Evolutionary conservation across 2,797 vertebrate genomes (phyloP).

Genomic region (Emydoidea blandingii): DNA sequence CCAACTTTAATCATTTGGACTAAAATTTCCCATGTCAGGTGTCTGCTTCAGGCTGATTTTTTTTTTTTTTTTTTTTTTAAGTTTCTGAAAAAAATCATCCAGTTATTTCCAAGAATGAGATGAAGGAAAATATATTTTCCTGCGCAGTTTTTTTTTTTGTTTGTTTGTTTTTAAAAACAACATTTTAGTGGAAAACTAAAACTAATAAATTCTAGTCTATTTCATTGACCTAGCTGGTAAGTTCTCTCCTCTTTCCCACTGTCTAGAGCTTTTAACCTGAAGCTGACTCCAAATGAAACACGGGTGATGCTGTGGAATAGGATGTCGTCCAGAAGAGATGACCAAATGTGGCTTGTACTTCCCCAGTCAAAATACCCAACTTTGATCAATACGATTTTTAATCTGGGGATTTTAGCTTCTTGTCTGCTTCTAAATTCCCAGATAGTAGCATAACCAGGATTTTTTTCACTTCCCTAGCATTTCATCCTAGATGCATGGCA

Average conservation of each 20-base stretch:
- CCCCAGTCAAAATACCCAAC: background rate
- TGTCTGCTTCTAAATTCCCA: background rate
- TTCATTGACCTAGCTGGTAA: background rate
- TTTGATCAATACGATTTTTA: background rate
- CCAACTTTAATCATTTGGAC: background rate
- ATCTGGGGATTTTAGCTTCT: background rate
- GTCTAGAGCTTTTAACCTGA: background rate
- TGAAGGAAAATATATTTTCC: background rate
- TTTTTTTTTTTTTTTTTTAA: background rate
- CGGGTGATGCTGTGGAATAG: rapidly evolving
- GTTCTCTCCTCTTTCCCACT: rapidly evolving
- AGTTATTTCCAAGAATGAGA: background rate
- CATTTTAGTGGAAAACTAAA: constrained; percentile 22
- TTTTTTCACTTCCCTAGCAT: background rate
- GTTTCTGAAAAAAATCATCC: background rate
- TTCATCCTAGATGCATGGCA: background rate
- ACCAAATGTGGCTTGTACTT: background rate
- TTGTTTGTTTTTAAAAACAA: background rate
- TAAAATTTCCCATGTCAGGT: background rate
- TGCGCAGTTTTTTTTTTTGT: background rate
- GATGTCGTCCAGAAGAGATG: rapidly evolving
- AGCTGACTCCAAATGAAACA: background rate
- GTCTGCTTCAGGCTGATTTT: background rate
- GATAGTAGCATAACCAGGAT: background rate
- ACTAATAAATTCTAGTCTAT: background rate